Conservation (phyloP, 2,888 invertebrate species). For the Hymenopus coronatus region DNA sequence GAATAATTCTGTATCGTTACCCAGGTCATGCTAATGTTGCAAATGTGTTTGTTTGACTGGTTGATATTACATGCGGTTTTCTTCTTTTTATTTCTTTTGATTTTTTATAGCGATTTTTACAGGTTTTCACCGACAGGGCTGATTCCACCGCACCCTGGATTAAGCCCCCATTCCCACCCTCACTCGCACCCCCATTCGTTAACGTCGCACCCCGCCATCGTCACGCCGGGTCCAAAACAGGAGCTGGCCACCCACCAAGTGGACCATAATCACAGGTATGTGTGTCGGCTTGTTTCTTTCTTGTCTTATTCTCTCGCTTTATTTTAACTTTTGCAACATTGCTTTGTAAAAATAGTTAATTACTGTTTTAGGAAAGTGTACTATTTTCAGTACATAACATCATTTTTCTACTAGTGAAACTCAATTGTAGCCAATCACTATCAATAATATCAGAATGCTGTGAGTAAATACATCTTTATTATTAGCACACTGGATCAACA, state of each 20-base stretch:
- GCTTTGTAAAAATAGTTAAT: too few relatives aligned
- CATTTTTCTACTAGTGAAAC: too few relatives aligned
- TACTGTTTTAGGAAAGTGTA: too few relatives aligned
- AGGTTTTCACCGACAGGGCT: conserved; percentile 88
- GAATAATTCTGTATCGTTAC: background rate
- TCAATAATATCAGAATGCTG: too few relatives aligned
- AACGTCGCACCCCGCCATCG: conserved; percentile 77
- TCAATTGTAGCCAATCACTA: too few relatives aligned
- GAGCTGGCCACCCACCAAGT: conserved; percentile 56
- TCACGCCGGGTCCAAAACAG: conserved; percentile 73
- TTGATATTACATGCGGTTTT: conserved; percentile 15
- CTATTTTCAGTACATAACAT: too few relatives aligned
- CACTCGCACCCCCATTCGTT: conserved; percentile 70
- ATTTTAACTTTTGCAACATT: too few relatives aligned
- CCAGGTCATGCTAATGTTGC: background rate
- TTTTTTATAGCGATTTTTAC: conserved; percentile 64
- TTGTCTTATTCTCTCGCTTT: too few relatives aligned
- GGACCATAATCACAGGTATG: conserved; percentile 71
- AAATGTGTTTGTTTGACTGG: conserved; percentile 10
- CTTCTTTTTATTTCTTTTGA: conserved; percentile 24
- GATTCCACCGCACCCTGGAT: conserved; percentile 68
- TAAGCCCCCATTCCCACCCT: conserved; percentile 55
- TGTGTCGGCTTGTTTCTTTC: too few relatives aligned
- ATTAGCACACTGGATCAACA: too few relatives aligned
- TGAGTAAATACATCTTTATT: too few relatives aligned